Conservation (phyloP, 2,888 invertebrate genomes). For the Sarcophaga subvicina region DNA sequence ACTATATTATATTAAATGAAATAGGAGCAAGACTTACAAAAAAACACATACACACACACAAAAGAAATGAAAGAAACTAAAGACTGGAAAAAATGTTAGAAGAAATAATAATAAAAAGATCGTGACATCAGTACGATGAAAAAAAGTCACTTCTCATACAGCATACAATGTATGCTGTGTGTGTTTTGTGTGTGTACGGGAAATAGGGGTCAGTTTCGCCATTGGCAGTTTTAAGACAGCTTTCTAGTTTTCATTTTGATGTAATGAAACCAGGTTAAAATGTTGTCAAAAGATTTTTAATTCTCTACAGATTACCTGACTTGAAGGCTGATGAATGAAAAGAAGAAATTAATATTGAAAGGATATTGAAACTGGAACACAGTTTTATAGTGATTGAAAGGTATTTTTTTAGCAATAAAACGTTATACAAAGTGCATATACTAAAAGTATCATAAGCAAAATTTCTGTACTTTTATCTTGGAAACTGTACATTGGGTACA, state of each 20-base stretch:
- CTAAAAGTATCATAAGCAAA: no score
- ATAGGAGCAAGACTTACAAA: not conserved
- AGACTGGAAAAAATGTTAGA: not conserved
- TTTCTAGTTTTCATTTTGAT: not conserved
- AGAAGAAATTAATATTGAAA: no score
- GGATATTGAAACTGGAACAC: no score
- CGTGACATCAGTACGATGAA: slow-evolving; percentile 38
- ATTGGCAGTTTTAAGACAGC: slow-evolving; percentile 19
- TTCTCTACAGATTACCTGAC: no score
- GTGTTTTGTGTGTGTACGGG: no score
- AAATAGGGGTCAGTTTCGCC: slow-evolving; percentile 41
- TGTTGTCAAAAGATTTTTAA: not conserved
- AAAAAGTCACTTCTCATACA: slow-evolving; percentile 28
- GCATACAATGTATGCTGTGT: not conserved
- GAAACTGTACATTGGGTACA: no score
- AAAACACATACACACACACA: not conserved
- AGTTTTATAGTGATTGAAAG: no score
- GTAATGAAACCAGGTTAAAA: slow-evolving; percentile 10
- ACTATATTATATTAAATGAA: slow-evolving; percentile 48
- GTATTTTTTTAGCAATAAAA: no score
- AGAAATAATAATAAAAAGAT: slow-evolving; percentile 51
- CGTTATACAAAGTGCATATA: no score
- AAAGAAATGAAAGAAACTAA: slow-evolving; percentile 16
- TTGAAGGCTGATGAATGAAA: no score
- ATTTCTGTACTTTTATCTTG: no score